Base-by-base conservation (phyloP, 2,113 vertebrate genomes). In the Corythoichthys intestinalis region DNA sequence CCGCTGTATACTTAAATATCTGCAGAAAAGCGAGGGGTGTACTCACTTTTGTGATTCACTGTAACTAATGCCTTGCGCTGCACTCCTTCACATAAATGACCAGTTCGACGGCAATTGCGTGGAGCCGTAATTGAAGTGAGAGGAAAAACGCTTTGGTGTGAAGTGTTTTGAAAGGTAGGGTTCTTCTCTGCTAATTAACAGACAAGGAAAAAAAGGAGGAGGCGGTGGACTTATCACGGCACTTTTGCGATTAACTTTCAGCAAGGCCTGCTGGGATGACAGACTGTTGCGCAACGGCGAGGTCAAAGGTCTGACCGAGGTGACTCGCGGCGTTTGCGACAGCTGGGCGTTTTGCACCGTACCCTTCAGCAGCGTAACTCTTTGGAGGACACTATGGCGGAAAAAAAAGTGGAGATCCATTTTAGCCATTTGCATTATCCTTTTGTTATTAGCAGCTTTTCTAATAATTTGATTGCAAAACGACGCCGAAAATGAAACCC, bases 281-380 rank as follows among this genome's bases (percentile, higher is more conserved):
- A 63, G 78, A 80, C 73, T 8, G 3, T 68, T 79, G 70, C 58
- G 67, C 52, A 85, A 80, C 64, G 0, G 6, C 72, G 66, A 60
- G 76, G 83, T 79, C 76, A 64, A 52, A 28, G 54, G 54, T 73
- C 74, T 73, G 72, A 79, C 81, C 77, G 28, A 2, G 9, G 10
- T 62, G 61, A 39, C 60, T 34, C 67, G 44, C 54, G 67, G 61
- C 37, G 67, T 68, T 11, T 2, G 9, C 41, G 75, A 71, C 81
- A 85, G 72, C 85, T 79, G 76, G 66, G 79, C 3, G 15, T 38
- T 67, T 70, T 66, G 70, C 66, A 39, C 28, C 39, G 52, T 67
- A 79, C 66, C 80, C 81, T 83, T 77, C 61, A 77, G 69, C 69
- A 76, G 74, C 80, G 78, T 77, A 73, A 65, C 39, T 74, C 53